phyloP scores from a whole-genome alignment of 2,888 invertebrate genomes.

The Bellardia bayeri region DNA sequence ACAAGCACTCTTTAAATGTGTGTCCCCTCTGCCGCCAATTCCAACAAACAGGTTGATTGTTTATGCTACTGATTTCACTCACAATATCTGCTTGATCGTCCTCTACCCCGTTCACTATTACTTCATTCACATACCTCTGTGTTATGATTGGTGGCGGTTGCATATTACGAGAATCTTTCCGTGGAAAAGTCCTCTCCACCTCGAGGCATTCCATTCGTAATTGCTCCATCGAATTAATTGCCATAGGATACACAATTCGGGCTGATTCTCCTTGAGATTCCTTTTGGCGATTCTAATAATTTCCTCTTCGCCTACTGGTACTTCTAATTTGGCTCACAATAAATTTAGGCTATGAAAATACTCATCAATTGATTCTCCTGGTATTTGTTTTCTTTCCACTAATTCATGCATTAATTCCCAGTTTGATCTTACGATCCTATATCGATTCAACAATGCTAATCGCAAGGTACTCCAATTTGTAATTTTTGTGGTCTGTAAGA shows the following conservation, averaged over 20 bases:
- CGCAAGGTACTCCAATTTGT: slow-evolving; percentile 4
- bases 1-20: slow-evolving; percentile 2
- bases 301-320: slow-evolving; percentile 15
- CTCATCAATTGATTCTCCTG: slow-evolving; percentile 20
- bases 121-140: no score
- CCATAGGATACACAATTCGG: no score
- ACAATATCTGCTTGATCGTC: no score
- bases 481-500: neutral
- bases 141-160: neutral
- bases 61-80: neutral
- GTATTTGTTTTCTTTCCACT: slow-evolving; percentile 32
- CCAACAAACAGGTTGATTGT: slow-evolving; percentile 14
- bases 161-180: neutral
- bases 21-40: slow-evolving; percentile 33
- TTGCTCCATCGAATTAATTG: no score
- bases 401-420: slow-evolving; percentile 47
- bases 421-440: neutral
- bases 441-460: neutral
- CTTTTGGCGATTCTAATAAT: slow-evolving; percentile 41
- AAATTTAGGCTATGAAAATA: slow-evolving; percentile 26
- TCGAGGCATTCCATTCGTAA: neutral
- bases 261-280: slow-evolving; percentile 16
- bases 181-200: slow-evolving; percentile 7
- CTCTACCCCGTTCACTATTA: neutral
- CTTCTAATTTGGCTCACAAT: slow-evolving; percentile 11